Base-by-base conservation (phyloP, 2,888 invertebrate genomes). In the Netelia virgata region DNA sequence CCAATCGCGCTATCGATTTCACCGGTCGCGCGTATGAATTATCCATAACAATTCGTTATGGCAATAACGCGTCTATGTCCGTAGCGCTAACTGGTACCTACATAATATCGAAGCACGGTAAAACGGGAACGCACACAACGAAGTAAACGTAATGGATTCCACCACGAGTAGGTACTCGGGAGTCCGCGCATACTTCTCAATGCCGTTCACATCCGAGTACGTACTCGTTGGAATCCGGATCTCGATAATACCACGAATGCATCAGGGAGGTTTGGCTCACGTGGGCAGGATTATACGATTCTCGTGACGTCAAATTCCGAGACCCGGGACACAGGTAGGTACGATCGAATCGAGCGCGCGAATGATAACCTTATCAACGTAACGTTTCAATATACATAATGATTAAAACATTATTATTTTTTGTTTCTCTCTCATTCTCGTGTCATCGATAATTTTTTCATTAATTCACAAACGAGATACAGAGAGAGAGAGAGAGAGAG, bases 171-270 rank as follows among this genome's bases (percentile, higher is more conserved):
- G 55, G 75, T 50, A 72, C 69, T 18, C n/a, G 75, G n/a, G 16
- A 57, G 57, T 18, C 57, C 66, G 70, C 64, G 64, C 68, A 68
- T 84, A 74, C 77, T 64, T 81, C 63, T 85, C 86, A 86, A 86
- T 86, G 86, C 70, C 86, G 78, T 78, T 70, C 63, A 70, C 66
- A 82, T 81, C 77, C 43, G 63, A 78, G 72, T 73, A 16, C 72
- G 28, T 72, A 80, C 10, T 41, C 47, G 69, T 50, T 81, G 81
- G 84, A 81, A 84, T 84, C 84, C 84, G 84, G 84, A 84, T 84
- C 84, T 80, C 69, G 16, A 36, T 80, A 73, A 74, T 69, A 69
- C 47, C 77, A 10, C 36, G 57, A 63, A 57, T 41, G 16, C 55
- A 10, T 20, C 64, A 55, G 63, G 36, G 28, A 43, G 28, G 28